Evolutionary conservation across 2,888 invertebrate genomes (phyloP).

Genomic region (Ormyrus rosae): DNA sequence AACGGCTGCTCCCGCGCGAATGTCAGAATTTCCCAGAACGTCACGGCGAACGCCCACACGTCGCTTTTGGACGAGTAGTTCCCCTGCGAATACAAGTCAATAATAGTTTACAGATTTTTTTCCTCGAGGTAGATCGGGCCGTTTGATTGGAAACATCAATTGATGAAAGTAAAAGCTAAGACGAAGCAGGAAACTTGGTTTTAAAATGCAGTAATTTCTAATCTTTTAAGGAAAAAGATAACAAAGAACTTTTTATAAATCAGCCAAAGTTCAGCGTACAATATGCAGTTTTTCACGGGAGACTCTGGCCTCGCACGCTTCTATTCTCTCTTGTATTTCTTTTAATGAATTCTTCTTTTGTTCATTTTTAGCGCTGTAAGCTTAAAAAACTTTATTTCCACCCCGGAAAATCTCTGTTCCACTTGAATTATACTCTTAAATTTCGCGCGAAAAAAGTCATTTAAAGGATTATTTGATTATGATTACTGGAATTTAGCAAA

Average conservation of each 20-base stretch:
- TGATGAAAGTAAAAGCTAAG: too few species aligned
- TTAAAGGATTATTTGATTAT: too few species aligned
- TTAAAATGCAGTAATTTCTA: too few species aligned
- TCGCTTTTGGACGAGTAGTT: slow-evolving; percentile 90
- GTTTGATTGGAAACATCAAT: too few species aligned
- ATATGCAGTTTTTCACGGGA: slow-evolving; percentile 45
- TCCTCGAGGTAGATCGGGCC: neutral
- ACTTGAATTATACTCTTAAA: neutral
- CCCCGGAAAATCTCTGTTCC: neutral
- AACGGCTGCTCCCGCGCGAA: slow-evolving; percentile 90
- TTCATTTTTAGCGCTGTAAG: neutral
- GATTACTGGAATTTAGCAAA: too few species aligned
- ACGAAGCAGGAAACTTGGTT: too few species aligned
- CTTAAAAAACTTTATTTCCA: slow-evolving; percentile 24
- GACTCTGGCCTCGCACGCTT: too few species aligned
- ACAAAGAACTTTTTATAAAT: slow-evolving; percentile 39
- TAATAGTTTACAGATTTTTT: slow-evolving; percentile 37
- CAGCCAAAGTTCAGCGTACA: slow-evolving; percentile 34
- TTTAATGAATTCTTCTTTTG: neutral
- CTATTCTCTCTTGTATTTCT: neutral
- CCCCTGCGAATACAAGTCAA: slow-evolving; percentile 78
- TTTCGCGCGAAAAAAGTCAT: too few species aligned
- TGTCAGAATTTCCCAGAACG: slow-evolving; percentile 91
- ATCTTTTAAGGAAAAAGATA: too few species aligned
- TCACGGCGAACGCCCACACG: slow-evolving; percentile 93